Conservation (phyloP, 2,113 vertebrate species). For the Podarcis raffonei region DNA sequence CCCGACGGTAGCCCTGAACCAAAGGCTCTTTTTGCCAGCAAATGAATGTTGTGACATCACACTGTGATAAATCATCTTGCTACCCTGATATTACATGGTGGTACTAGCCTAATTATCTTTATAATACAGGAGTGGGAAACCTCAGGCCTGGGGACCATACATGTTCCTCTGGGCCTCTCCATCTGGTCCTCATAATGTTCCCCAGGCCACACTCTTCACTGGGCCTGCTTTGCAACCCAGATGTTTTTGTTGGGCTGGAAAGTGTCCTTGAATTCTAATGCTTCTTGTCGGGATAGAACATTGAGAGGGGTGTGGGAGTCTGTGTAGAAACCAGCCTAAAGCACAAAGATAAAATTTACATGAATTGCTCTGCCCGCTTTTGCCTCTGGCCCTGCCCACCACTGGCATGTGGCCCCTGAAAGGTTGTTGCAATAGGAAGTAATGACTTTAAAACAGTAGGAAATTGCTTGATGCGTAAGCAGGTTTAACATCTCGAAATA, state of each 20-base stretch:
- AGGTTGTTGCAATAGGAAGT: not conserved
- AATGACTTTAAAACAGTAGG: slow-evolving; percentile 13
- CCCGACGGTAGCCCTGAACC: not conserved
- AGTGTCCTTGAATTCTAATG: too few species aligned
- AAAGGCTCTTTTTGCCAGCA: not conserved
- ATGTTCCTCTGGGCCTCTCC: not conserved
- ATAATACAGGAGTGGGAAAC: not conserved
- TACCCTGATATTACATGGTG: not conserved
- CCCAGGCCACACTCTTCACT: not conserved
- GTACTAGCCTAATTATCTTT: not conserved
- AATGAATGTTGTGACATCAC: not conserved
- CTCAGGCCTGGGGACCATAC: not conserved
- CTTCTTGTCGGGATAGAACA: too few species aligned
- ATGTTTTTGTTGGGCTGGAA: too few species aligned
- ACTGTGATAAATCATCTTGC: not conserved
- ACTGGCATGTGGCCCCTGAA: too few species aligned
- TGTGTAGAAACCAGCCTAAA: too few species aligned
- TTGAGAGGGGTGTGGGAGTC: too few species aligned
- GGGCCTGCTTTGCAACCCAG: too few species aligned
- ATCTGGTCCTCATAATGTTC: not conserved
- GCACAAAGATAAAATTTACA: not conserved
- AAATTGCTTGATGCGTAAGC: not conserved
- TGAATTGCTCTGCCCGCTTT: too few species aligned
- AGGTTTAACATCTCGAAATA: not conserved
- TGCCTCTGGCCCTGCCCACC: too few species aligned